A percentile compares a stretch with the other conserved stretches of the same genome.
These are phyloP conservation scores for Coptodon bakossiorum DNA, from an alignment of 2,113 vertebrate genomes.

Conservation along the genomic window DNA sequence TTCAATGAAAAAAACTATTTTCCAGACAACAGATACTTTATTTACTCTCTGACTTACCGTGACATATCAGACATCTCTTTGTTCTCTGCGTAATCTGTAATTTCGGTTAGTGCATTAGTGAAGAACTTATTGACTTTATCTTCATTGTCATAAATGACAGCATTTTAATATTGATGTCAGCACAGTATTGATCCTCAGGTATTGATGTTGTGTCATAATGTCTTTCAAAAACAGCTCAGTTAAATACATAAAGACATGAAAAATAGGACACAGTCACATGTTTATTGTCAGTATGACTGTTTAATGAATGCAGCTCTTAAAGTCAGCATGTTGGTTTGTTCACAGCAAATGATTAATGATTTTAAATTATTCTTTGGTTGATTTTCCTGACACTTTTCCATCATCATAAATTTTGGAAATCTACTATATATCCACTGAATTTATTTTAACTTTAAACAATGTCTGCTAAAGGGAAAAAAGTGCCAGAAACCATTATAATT, in stretches of 20 bases:
- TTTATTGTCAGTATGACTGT: neutral
- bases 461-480: neutral
- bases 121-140: slow-evolving; percentile 16
- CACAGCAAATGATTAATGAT: neutral
- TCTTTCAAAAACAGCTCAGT: slow-evolving; percentile 17
- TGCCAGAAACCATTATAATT: neutral
- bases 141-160: slow-evolving; percentile 34
- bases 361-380: neutral
- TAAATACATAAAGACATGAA: neutral
- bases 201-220: slow-evolving; percentile 39
- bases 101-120: neutral
- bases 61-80: neutral
- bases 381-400: neutral
- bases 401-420: neutral
- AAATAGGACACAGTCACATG: neutral
- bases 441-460: neutral
- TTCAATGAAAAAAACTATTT: neutral
- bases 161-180: slow-evolving; percentile 33
- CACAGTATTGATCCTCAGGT: neutral
- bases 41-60: neutral
- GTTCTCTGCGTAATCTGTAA: neutral
- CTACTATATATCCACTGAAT: neutral
- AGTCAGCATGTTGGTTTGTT: neutral
- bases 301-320: neutral
- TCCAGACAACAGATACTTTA: neutral